A percentile compares a stretch with the other conserved stretches of the same genome.
phyloP scores from a whole-genome alignment of 2,888 invertebrate genomes.

The Gymnocheta viridis region DNA sequence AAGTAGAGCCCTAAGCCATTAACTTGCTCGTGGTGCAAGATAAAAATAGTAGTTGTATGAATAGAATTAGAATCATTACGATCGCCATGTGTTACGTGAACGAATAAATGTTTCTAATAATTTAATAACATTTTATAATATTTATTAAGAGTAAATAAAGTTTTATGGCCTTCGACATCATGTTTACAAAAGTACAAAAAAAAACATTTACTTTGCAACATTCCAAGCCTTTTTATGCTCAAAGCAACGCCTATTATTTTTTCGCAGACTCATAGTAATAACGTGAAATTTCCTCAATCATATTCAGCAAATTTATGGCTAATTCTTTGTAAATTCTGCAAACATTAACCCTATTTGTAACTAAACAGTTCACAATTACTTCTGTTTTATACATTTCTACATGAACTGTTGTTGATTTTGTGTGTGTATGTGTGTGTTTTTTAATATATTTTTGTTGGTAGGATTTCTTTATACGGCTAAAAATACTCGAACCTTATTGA shows the following conservation, averaged over 20 bases:
- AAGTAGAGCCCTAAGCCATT: no score
- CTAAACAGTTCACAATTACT: slow-evolving; percentile 43
- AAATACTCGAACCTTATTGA: slow-evolving; percentile 35
- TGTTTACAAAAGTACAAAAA: not conserved
- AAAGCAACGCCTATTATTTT: not conserved
- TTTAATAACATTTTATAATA: not conserved
- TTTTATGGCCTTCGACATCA: no score
- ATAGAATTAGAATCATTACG: no score
- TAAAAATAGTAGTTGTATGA: no score
- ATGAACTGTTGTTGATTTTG: not conserved
- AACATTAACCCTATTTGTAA: slow-evolving; percentile 56
- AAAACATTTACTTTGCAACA: not conserved
- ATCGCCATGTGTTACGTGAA: no score
- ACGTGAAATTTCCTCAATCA: slow-evolving; percentile 5
- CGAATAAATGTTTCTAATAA: no score
- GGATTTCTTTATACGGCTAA: slow-evolving; percentile 41
- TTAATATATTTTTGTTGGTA: slow-evolving; percentile 18
- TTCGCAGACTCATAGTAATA: not conserved
- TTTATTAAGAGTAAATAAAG: no score
- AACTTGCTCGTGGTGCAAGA: no score
- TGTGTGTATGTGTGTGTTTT: not conserved
- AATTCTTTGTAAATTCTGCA: slow-evolving; percentile 34
- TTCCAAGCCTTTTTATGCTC: not conserved
- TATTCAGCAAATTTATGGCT: slow-evolving; percentile 25
- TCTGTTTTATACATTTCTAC: not conserved